Evolutionary conservation across 2,113 vertebrate genomes (phyloP), one percentile per base, ranked within the genome.

Genomic region (Daubentonia madagascariensis): DNA sequence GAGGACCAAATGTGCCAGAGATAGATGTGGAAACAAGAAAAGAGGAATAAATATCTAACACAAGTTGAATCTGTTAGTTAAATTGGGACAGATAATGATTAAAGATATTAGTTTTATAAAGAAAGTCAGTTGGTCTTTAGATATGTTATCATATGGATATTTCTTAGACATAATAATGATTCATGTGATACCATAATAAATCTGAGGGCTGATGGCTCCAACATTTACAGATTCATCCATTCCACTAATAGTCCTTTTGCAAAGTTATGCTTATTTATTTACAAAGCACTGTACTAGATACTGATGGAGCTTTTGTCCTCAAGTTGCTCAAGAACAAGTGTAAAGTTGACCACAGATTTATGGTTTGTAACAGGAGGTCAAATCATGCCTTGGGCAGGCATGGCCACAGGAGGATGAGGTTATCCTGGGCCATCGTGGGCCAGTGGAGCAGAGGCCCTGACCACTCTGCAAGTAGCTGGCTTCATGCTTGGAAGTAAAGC

Each of bases 1-100:
- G 73, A 95, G 91, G 68, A 95, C 96, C 96, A 97, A 95, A 97
- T 97, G 91, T 96, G 94, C 96, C 92, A 87, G 97, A 95, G 93
- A 96, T 88, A 96, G 95, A 97, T 95, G 94, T 68, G 45, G 94
- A 96, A 97, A 96, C 70, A 96, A 95, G 80, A 86, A 86, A 73
- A 93, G 85, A 94, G 57, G 88, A 96, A 97, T 95, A 91, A 97
- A 92, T 96, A 94, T 84, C 93, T 85, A 85, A 45, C 90, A 72
- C 83, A 86, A 97, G 90, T 72, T 59, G 45, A 75, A 30, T 94
- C 52, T 96, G 93, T 95, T 79, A 50, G 89, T 97, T 94, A 95
- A 95, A 91, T 85, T 94, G 85, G 91, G 52, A 76, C 81, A 95
- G 85, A 87, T 75, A 70, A 92, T 95, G 80, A 92, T 97, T 85